A percentile compares a stretch with the other conserved stretches of the same genome.
phyloP scores from a whole-genome alignment of 30 jellyfish, hydroid and myxozoan species.

The Euphysa ruthae region DNA sequence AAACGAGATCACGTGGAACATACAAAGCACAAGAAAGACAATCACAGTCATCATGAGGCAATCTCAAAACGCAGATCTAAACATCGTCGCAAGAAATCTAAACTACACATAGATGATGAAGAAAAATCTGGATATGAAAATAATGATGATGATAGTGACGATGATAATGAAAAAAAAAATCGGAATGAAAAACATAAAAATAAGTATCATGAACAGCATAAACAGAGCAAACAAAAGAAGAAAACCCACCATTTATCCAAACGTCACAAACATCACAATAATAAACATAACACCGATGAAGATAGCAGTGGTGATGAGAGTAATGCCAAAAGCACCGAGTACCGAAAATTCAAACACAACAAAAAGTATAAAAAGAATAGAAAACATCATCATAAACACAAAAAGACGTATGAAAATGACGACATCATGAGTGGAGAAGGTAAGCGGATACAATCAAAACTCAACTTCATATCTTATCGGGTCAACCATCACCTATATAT shows the following conservation, averaged over 20 bases:
- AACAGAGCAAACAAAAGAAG: constrained; percentile 2
- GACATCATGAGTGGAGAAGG: constrained; percentile 32
- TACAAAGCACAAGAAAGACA: too few species aligned
- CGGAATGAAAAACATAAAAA: not conserved
- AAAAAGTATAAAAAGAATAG: not conserved
- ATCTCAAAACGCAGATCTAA: not conserved
- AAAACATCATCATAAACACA: constrained; percentile 13
- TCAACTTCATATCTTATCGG: too few species aligned
- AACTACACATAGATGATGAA: not conserved
- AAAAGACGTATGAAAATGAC: constrained; percentile 24
- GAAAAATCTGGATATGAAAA: not conserved
- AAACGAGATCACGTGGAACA: too few species aligned
- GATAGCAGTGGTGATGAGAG: too few species aligned
- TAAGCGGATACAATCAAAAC: too few species aligned
- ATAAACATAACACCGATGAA: not conserved
- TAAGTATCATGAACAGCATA: not conserved
- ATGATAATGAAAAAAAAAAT: constrained; percentile 9
- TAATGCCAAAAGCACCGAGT: too few species aligned
- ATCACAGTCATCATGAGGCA: too few species aligned
- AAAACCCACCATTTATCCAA: not conserved
- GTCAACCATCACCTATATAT: too few species aligned
- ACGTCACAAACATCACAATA: not conserved
- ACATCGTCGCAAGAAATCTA: not conserved
- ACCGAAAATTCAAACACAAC: too few species aligned
- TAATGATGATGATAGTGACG: constrained; percentile 7